Evolutionary conservation across 1,140 invertebrate genomes (phyloP).

Genomic region (Zophobas morio): DNA sequence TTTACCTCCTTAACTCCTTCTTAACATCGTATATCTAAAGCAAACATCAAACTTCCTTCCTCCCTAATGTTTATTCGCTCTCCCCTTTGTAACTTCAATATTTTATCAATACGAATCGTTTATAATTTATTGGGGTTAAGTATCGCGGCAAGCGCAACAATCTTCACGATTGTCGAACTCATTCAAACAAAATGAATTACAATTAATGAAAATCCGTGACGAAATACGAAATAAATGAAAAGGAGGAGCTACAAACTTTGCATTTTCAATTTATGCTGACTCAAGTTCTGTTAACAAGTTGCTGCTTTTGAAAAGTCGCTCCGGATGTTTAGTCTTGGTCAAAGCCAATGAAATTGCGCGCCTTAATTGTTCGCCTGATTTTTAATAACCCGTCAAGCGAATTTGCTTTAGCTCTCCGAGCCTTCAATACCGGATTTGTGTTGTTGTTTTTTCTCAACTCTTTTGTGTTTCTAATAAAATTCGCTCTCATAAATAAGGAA

Average conservation of each 20-base stretch:
- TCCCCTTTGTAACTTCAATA: not conserved
- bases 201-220: slow-evolving; percentile 16
- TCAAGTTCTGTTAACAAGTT: slow-evolving; percentile 10
- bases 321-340: not conserved
- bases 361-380: not conserved
- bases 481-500: too few species aligned
- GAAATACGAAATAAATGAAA: slow-evolving; percentile 9
- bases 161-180: not conserved
- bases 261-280: slow-evolving; percentile 22
- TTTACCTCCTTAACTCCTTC: slow-evolving; percentile 1
- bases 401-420: not conserved
- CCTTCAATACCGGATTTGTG: too few species aligned
- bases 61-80: slow-evolving; percentile 23
- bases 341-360: not conserved
- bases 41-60: slow-evolving; percentile 20
- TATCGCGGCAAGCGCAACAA: not conserved
- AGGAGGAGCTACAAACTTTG: slow-evolving; percentile 6
- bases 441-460: too few species aligned
- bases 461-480: too few species aligned
- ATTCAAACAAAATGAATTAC: slow-evolving; percentile 5
- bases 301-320: not conserved
- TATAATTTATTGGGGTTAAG: slow-evolving; percentile 8
- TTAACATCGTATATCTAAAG: slow-evolving; percentile 3
- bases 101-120: slow-evolving; percentile 14
- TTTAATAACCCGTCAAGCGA: not conserved